A percentile compares a stretch with the other conserved stretches of the same genome.
Evolutionary conservation across 30 jellyfish, hydroid and myxozoan species (phyloP).

Genomic region (Aurelia coerulea): DNA sequence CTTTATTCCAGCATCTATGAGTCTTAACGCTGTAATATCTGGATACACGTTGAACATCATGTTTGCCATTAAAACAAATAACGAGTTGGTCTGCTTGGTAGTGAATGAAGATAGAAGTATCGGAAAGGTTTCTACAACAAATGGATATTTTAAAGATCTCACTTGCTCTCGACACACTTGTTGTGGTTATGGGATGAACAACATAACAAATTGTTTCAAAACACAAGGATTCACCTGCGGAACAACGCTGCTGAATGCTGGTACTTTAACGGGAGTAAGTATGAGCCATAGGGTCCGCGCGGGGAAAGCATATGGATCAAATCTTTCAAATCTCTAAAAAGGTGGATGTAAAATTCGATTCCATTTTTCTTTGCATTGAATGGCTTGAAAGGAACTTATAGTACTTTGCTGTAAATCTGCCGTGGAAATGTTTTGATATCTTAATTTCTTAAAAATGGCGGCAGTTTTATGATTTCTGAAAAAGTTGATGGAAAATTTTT

Average conservation of each 20-base stretch:
- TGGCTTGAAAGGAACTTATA: no score
- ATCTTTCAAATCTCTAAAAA: no score
- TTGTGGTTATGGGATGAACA: constrained; percentile 11
- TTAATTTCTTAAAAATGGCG: no score
- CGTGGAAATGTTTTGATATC: no score
- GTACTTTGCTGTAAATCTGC: no score
- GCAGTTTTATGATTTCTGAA: no score
- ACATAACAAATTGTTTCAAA: constrained; percentile 21
- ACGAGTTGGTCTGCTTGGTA: constrained; percentile 16
- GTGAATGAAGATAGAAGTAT: constrained; percentile 20
- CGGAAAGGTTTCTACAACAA: not conserved
- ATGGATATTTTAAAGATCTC: not conserved
- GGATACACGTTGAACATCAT: constrained; percentile 2
- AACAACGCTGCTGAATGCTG: not conserved
- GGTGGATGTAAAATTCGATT: no score
- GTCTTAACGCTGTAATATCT: not conserved
- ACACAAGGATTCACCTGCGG: constrained; percentile 2
- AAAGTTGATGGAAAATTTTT: no score
- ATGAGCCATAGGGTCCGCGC: no score
- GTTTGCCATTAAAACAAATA: not conserved
- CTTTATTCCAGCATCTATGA: not conserved
- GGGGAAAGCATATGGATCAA: no score
- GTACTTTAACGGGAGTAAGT: no score
- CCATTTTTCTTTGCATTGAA: no score
- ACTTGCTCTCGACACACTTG: constrained; percentile 5